phyloP scores from a whole-genome alignment of 2,888 invertebrate species.

The Malthinus seriepunctatus region DNA sequence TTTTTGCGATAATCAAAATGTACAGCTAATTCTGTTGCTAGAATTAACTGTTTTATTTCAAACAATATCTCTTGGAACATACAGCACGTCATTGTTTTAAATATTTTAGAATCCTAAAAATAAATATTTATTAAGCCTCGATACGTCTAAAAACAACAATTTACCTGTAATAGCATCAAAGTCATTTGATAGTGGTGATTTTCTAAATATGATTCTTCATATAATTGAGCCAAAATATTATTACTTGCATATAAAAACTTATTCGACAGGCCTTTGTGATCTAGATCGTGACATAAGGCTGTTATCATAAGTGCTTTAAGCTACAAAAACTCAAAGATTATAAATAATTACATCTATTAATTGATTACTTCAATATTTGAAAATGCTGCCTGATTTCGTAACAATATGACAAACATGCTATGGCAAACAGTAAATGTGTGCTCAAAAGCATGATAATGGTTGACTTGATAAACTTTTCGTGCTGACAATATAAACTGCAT shows the following conservation, averaged over 20 bases:
- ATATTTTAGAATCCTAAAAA: slow-evolving; percentile 58
- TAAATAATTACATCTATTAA: not conserved
- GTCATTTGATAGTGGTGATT: slow-evolving; percentile 64
- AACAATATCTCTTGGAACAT: slow-evolving; percentile 55
- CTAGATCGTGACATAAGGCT: slow-evolving; percentile 65
- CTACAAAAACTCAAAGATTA: slow-evolving; percentile 44
- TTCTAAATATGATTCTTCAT: slow-evolving; percentile 62
- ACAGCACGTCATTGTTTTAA: slow-evolving; percentile 49
- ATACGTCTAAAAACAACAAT: slow-evolving; percentile 13
- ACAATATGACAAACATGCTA: slow-evolving; percentile 62
- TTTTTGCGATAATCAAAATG: slow-evolving; percentile 61
- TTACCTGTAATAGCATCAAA: slow-evolving; percentile 61
- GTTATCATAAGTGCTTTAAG: slow-evolving; percentile 60
- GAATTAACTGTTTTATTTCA: slow-evolving; percentile 61
- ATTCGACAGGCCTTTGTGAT: slow-evolving; percentile 66
- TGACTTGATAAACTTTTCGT: slow-evolving; percentile 56
- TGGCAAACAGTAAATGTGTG: slow-evolving; percentile 67
- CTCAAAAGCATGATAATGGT: slow-evolving; percentile 66
- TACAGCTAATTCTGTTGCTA: slow-evolving; percentile 63
- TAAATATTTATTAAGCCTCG: not conserved
- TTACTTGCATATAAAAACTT: slow-evolving; percentile 61
- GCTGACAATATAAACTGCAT: slow-evolving; percentile 59
- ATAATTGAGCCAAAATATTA: slow-evolving; percentile 60
- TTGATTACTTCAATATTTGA: slow-evolving; percentile 56
- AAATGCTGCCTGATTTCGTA: slow-evolving; percentile 56